Conservation (phyloP, 2,888 invertebrate genomes). For the Eustalomyia histrio region DNA sequence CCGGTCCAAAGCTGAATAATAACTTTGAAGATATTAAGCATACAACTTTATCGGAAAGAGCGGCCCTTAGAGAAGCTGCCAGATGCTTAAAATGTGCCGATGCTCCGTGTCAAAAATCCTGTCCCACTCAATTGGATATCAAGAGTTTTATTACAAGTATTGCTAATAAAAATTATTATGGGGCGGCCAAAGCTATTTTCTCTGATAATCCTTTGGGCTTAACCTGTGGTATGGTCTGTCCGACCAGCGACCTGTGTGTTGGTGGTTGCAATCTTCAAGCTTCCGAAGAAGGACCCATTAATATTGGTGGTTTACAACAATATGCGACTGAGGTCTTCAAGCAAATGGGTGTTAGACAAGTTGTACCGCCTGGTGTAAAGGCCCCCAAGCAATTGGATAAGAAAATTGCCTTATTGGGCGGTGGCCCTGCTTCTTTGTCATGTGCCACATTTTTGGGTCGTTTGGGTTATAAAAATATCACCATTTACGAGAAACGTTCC, state of each 20-base stretch:
- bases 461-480: slow-evolving; percentile 94
- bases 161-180: slow-evolving; percentile 98
- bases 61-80: slow-evolving; percentile 93
- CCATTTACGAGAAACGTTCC: slow-evolving; percentile 93
- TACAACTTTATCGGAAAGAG: slow-evolving; percentile 97
- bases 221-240: slow-evolving; percentile 99
- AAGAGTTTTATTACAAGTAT: slow-evolving; percentile 98
- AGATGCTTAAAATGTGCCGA: slow-evolving; percentile 96
- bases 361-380: slow-evolving; percentile 86
- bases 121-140: slow-evolving; percentile 98
- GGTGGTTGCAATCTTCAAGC: slow-evolving; percentile 98
- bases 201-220: slow-evolving; percentile 98
- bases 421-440: slow-evolving; percentile 97
- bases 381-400: slow-evolving; percentile 79
- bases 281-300: slow-evolving; percentile 98
- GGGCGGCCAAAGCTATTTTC: slow-evolving; percentile 96
- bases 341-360: slow-evolving; percentile 95
- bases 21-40: slow-evolving; percentile 99
- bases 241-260: slow-evolving; percentile 98
- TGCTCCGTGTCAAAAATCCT: slow-evolving; percentile 98
- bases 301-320: slow-evolving; percentile 98
- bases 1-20: slow-evolving; percentile 86
- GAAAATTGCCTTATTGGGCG: slow-evolving; percentile 92
- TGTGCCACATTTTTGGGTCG: slow-evolving; percentile 97
- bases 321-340: slow-evolving; percentile 98